Conservation (phyloP, 2,888 invertebrate species). For the Latrodectus elegans region DNA sequence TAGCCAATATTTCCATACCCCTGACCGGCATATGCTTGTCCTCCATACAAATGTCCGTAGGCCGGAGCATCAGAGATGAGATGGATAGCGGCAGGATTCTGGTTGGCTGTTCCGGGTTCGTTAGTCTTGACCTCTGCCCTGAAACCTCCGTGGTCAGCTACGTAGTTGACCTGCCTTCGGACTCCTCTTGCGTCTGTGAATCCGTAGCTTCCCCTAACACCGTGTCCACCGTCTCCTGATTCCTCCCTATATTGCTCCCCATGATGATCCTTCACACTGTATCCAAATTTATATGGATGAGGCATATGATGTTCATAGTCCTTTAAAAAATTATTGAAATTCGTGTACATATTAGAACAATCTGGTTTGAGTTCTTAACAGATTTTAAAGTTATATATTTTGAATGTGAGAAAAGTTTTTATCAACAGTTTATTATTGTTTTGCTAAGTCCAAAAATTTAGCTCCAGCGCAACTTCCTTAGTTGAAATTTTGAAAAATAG, state of each 20-base stretch:
- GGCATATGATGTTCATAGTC: slow-evolving; percentile 8
- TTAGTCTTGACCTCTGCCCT: slow-evolving; percentile 52
- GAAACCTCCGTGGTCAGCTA: slow-evolving; percentile 45
- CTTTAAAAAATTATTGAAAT: too few relatives aligned
- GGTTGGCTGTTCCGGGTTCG: slow-evolving; percentile 48
- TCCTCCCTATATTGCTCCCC: slow-evolving; percentile 36
- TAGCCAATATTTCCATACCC: background rate
- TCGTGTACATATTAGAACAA: too few relatives aligned
- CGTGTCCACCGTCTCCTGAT: slow-evolving; percentile 8
- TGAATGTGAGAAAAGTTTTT: too few relatives aligned
- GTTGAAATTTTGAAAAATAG: too few relatives aligned
- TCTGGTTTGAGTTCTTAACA: too few relatives aligned
- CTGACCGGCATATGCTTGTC: background rate
- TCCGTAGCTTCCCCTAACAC: slow-evolving; percentile 51
- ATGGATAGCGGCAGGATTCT: slow-evolving; percentile 36
- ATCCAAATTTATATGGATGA: slow-evolving; percentile 38
- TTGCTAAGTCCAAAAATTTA: too few relatives aligned
- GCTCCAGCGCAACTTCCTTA: too few relatives aligned
- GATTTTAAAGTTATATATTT: too few relatives aligned
- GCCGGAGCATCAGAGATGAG: slow-evolving; percentile 32
- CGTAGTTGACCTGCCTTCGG: slow-evolving; percentile 44
- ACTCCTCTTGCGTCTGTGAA: slow-evolving; percentile 41
- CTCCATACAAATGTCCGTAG: slow-evolving; percentile 30
- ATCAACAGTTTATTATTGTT: too few relatives aligned
- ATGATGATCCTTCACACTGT: slow-evolving; percentile 29